A percentile compares a stretch with the other conserved stretches of the same genome.
phyloP scores from a whole-genome alignment of 2,888 invertebrate species.

The Ceraclea dissimilis region DNA sequence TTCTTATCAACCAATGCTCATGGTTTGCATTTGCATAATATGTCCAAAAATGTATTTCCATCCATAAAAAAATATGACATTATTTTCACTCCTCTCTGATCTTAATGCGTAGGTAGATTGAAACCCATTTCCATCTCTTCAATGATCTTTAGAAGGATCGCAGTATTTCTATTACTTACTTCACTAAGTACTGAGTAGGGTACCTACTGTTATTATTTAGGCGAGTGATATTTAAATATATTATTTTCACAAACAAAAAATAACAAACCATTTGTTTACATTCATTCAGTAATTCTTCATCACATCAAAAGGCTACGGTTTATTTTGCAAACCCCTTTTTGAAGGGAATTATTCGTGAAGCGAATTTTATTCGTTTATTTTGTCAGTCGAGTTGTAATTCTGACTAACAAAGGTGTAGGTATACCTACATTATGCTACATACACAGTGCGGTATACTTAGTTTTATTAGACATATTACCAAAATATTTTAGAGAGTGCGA shows the following conservation, averaged over 20 bases:
- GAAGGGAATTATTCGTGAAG: slow-evolving; percentile 15
- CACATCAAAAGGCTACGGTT: neutral
- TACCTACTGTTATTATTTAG: slow-evolving; percentile 1
- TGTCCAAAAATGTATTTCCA: no score
- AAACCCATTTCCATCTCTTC: slow-evolving; percentile 24
- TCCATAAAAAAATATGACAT: no score
- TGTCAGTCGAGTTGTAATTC: slow-evolving; percentile 25
- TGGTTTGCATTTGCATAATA: no score
- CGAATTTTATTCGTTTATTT: slow-evolving; percentile 24
- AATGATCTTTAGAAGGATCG: neutral
- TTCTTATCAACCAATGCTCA: no score
- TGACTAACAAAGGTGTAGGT: slow-evolving; percentile 24
- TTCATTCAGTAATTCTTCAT: slow-evolving; percentile 12
- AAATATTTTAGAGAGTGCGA: no score
- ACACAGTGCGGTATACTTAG: no score
- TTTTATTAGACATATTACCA: no score
- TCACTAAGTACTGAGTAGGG: no score
- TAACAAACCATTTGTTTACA: slow-evolving; percentile 21
- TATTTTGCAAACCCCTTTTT: slow-evolving; percentile 20
- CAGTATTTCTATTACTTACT: no score
- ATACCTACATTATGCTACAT: no score
- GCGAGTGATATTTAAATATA: slow-evolving; percentile 19
- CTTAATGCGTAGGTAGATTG: slow-evolving; percentile 13
- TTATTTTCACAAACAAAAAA: slow-evolving; percentile 22
- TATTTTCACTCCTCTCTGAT: no score